phyloP scores from a whole-genome alignment of 2,113 vertebrate species.

The Oncorhynchus clarkii region DNA sequence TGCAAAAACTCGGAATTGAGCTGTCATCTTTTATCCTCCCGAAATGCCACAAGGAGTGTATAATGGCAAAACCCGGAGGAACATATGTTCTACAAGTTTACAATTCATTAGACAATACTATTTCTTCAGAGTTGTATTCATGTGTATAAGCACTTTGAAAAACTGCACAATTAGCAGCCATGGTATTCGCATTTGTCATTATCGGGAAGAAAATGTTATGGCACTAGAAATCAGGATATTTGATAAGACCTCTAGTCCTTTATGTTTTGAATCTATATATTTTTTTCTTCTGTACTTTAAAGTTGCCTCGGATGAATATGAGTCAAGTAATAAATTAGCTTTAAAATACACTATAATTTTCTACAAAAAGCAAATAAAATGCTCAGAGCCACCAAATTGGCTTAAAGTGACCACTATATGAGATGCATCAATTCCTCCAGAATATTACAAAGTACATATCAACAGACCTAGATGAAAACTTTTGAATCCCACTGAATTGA shows the following conservation, averaged over 20 bases:
- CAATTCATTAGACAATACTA: slow-evolving; percentile 1
- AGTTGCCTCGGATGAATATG: slow-evolving; percentile 20
- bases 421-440: slow-evolving; percentile 20
- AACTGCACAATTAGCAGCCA: slow-evolving; percentile 13
- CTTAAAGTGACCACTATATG: slow-evolving; percentile 2
- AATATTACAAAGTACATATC: slow-evolving; percentile 18
- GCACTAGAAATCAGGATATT: slow-evolving; percentile 56
- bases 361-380: slow-evolving; percentile 49
- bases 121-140: slow-evolving; percentile 14
- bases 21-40: slow-evolving; percentile 10
- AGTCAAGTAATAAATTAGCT: slow-evolving; percentile 46
- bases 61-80: background rate
- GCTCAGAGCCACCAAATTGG: slow-evolving; percentile 26
- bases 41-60: background rate
- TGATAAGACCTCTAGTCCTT: slow-evolving; percentile 21
- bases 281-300: slow-evolving; percentile 20
- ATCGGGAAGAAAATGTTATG: slow-evolving; percentile 46
- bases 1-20: slow-evolving; percentile 16
- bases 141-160: slow-evolving; percentile 11
- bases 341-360: slow-evolving; percentile 41
- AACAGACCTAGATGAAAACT: slow-evolving; percentile 18
- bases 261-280: slow-evolving; percentile 3
- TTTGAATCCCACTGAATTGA: slow-evolving; percentile 33
- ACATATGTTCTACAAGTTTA: background rate
- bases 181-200: slow-evolving; percentile 31